Evolutionary conservation across 1,140 invertebrate genomes (phyloP).

Genomic region (Calephelis virginiensis): DNA sequence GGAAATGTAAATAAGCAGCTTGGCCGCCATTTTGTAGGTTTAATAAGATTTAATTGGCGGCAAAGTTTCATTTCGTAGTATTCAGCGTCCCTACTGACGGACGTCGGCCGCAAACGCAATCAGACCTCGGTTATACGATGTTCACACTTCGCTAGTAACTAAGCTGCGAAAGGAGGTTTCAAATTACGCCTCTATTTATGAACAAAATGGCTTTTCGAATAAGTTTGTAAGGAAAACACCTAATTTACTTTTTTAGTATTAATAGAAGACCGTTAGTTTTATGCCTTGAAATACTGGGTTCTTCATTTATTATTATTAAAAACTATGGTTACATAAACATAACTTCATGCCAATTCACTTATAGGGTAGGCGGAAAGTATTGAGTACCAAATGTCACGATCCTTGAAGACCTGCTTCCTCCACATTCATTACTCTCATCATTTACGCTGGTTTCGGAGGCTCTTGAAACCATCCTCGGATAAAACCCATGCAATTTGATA

Average conservation of each 20-base stretch:
- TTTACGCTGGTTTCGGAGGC: too few species aligned
- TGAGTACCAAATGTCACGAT: too few species aligned
- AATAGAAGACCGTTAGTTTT: too few species aligned
- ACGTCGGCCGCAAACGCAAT: slow-evolving; percentile 9
- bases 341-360: too few species aligned
- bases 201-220: background rate
- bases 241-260: background rate
- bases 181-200: background rate
- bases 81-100: slow-evolving; percentile 15
- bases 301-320: too few species aligned
- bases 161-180: background rate
- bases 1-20: background rate
- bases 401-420: too few species aligned
- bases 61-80: slow-evolving; percentile 14
- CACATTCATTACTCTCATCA: too few species aligned
- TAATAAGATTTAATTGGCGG: slow-evolving; percentile 15
- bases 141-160: background rate
- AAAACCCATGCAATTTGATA: too few species aligned
- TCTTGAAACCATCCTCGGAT: too few species aligned
- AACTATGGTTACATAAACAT: too few species aligned
- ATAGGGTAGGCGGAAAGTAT: too few species aligned
- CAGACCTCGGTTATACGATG: slow-evolving; percentile 11
- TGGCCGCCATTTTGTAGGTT: slow-evolving; percentile 3
- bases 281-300: too few species aligned
- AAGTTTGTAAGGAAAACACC: background rate